phyloP scores from a whole-genome alignment of 1,140 invertebrate genomes.

The Steinernema feltiae region DNA sequence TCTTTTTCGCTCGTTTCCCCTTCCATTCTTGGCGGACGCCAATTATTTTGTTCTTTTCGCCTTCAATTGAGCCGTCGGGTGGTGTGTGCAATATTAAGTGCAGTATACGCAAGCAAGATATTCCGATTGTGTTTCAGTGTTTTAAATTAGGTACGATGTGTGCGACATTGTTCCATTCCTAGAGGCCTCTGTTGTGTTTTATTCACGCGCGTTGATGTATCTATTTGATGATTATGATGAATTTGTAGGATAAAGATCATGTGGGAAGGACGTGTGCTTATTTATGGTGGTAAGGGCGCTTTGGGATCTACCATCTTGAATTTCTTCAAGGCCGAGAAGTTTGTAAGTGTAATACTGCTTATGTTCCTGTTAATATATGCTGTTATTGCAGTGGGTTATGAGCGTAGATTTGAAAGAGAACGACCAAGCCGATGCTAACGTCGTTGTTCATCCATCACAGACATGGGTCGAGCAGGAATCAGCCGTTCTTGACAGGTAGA shows the following conservation, averaged over 20 bases:
- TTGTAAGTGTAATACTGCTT: too few relatives aligned
- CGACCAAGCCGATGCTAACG: constrained; percentile 80
- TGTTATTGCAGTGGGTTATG: constrained; percentile 75
- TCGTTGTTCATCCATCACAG: constrained; percentile 64
- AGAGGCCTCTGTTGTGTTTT: too few relatives aligned
- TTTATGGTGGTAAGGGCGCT: constrained; percentile 79
- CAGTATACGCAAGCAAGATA: too few relatives aligned
- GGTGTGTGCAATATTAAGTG: too few relatives aligned
- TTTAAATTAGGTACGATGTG: too few relatives aligned
- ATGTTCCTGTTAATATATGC: neutral
- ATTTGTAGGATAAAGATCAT: constrained; percentile 21
- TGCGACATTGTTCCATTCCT: too few relatives aligned
- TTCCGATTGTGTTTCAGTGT: too few relatives aligned
- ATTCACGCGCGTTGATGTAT: neutral
- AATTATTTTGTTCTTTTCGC: too few relatives aligned
- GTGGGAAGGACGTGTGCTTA: constrained; percentile 43
- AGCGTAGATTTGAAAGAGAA: constrained; percentile 83
- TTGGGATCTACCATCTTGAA: constrained; percentile 77
- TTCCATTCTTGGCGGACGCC: neutral
- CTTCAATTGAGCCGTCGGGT: too few relatives aligned
- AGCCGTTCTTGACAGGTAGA: constrained; percentile 62
- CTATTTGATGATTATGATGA: neutral
- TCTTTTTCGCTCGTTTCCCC: neutral
- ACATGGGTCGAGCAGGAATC: constrained; percentile 71
- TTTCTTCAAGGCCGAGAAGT: constrained; percentile 81